Conservation (phyloP, 1,140 invertebrate species). For the Harpegnathos saltator region DNA sequence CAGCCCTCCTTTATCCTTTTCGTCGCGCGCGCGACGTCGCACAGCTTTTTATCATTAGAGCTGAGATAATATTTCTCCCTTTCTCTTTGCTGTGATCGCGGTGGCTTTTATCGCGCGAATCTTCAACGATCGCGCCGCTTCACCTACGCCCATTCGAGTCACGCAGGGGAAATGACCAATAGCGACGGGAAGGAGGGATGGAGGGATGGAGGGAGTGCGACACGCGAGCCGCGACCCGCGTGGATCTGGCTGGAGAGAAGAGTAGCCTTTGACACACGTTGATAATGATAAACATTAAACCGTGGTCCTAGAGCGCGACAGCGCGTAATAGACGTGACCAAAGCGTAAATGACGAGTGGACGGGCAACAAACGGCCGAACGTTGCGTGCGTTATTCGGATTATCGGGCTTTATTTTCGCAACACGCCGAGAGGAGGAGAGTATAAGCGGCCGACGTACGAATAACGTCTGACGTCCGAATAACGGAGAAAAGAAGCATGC, state of each 20-base stretch:
- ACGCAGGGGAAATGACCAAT: not conserved
- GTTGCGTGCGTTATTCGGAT: not conserved
- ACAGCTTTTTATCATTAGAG: not conserved
- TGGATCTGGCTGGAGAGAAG: constrained; percentile 6
- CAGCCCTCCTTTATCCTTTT: too few relatives aligned
- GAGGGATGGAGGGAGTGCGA: not conserved
- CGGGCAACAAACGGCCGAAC: not conserved
- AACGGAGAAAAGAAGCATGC: not conserved
- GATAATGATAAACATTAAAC: constrained; percentile 6
- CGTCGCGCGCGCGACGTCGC: too few relatives aligned
- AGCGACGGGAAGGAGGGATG: not conserved
- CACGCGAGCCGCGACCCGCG: not conserved
- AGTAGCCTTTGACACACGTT: constrained; percentile 15
- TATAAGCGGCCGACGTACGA: not conserved
- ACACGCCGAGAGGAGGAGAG: not conserved
- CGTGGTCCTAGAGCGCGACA: not conserved
- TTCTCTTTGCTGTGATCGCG: not conserved
- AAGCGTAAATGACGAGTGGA: not conserved
- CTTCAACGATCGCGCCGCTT: not conserved
- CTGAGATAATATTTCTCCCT: not conserved
- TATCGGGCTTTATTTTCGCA: not conserved
- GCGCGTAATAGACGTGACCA: not conserved
- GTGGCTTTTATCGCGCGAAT: constrained; percentile 2
- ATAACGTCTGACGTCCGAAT: not conserved
- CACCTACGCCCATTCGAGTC: constrained; percentile 21